Conservation (phyloP, 2,113 vertebrate species). For the Ondatra zibethicus region DNA sequence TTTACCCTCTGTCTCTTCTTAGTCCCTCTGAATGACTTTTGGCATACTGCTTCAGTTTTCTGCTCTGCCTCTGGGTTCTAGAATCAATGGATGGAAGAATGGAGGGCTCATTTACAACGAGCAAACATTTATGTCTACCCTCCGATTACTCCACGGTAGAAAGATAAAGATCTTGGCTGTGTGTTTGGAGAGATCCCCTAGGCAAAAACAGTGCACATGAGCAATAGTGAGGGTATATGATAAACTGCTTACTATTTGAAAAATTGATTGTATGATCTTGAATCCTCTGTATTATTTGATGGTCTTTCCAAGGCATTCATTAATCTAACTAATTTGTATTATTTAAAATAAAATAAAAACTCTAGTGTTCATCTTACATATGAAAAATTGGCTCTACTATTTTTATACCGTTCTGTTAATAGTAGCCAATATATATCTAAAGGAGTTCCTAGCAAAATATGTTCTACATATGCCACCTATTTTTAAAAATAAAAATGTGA, state of each 20-base stretch:
- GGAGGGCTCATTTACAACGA: background rate
- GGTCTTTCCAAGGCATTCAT: slow-evolving; percentile 23
- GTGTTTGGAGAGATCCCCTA: background rate
- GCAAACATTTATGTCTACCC: background rate
- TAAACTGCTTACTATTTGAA: background rate
- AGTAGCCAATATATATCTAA: slow-evolving; percentile 50
- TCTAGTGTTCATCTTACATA: slow-evolving; percentile 48
- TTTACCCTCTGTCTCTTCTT: background rate
- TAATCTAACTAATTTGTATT: background rate
- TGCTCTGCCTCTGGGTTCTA: background rate
- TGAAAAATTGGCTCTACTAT: slow-evolving; percentile 44
- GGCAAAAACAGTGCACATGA: background rate
- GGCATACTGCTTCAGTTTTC: background rate
- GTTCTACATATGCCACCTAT: slow-evolving; percentile 42
- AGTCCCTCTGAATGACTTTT: background rate
- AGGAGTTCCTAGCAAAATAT: slow-evolving; percentile 55
- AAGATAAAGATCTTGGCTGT: background rate
- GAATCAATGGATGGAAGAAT: background rate
- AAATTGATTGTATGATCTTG: background rate
- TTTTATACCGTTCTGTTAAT: slow-evolving; percentile 66
- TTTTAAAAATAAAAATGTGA: slow-evolving; percentile 57
- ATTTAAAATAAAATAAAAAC: slow-evolving; percentile 23
- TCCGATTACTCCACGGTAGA: background rate
- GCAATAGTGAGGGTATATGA: background rate
- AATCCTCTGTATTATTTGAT: slow-evolving; percentile 40